Conservation (phyloP, 2,797 vertebrate genomes). For the Chelonia mydas region DNA sequence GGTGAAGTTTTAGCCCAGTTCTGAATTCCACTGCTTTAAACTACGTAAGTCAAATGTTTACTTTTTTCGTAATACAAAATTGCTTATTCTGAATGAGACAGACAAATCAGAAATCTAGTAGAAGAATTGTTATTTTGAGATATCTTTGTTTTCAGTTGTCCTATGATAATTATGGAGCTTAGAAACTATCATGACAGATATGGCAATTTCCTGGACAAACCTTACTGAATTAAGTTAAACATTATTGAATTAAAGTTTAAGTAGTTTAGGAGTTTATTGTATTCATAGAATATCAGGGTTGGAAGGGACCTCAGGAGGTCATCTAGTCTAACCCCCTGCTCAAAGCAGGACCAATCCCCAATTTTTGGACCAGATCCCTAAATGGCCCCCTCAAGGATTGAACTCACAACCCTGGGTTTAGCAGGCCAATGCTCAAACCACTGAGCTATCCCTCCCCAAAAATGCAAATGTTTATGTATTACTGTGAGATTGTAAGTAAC, state of each 20-base stretch:
- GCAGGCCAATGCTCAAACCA: too few relatives aligned
- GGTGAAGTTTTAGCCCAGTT: conserved; percentile 6
- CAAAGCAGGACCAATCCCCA: too few relatives aligned
- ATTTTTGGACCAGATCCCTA: too few relatives aligned
- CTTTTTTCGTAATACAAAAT: background rate
- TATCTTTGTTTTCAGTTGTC: conserved; percentile 53
- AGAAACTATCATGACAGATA: background rate
- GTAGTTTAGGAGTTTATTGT: background rate
- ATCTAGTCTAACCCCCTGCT: too few relatives aligned
- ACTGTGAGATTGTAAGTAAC: background rate
- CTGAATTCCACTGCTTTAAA: background rate
- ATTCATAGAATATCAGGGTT: background rate
- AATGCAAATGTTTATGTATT: background rate
- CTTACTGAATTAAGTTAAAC: background rate
- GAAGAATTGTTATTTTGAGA: conserved; percentile 47
- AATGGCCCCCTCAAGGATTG: too few relatives aligned
- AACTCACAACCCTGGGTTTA: too few relatives aligned
- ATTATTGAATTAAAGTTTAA: background rate
- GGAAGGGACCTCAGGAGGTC: too few relatives aligned
- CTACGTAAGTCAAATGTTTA: background rate
- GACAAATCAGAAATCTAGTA: conserved; percentile 25
- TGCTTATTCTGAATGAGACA: background rate
- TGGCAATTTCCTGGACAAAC: background rate
- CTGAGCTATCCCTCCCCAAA: background rate
- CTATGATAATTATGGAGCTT: conserved; percentile 56